phyloP scores from a whole-genome alignment of 2,888 invertebrate species.

The Polydrusus pterygomalis region DNA sequence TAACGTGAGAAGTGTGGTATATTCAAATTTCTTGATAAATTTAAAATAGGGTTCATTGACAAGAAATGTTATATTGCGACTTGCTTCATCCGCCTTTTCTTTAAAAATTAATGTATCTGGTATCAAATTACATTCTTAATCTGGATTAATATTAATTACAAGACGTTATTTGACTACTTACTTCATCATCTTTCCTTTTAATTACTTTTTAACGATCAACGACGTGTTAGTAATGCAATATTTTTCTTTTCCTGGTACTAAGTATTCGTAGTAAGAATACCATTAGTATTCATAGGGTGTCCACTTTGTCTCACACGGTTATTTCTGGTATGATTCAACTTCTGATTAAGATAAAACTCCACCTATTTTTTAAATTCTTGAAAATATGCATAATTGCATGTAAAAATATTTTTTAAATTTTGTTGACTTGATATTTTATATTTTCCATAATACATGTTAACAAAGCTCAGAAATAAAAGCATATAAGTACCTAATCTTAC shows the following conservation, averaged over 20 bases:
- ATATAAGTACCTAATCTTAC: background rate
- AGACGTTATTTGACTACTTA: background rate
- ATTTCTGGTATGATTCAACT: constrained; percentile 44
- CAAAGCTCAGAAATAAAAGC: background rate
- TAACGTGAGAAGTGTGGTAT: too few species aligned
- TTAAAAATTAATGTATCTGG: background rate
- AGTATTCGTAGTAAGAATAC: constrained; percentile 27
- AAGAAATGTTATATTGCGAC: background rate
- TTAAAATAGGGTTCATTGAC: too few species aligned
- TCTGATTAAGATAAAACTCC: constrained; percentile 13
- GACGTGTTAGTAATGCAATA: background rate
- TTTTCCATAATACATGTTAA: too few species aligned
- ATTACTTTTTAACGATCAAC: background rate
- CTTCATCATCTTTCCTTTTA: background rate
- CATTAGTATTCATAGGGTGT: constrained; percentile 38
- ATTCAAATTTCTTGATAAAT: too few species aligned
- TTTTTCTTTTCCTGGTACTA: constrained; percentile 24
- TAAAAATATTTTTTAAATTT: background rate
- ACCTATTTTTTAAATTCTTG: constrained; percentile 1
- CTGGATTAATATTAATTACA: constrained; percentile 11
- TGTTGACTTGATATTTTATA: too few species aligned
- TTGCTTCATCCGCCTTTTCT: background rate
- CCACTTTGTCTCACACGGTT: constrained; percentile 37
- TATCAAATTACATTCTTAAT: constrained; percentile 5
- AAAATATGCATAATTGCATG: background rate